phyloP scores from a whole-genome alignment of 2,797 vertebrate genomes.

The Pipistrellus pygmaeus region DNA sequence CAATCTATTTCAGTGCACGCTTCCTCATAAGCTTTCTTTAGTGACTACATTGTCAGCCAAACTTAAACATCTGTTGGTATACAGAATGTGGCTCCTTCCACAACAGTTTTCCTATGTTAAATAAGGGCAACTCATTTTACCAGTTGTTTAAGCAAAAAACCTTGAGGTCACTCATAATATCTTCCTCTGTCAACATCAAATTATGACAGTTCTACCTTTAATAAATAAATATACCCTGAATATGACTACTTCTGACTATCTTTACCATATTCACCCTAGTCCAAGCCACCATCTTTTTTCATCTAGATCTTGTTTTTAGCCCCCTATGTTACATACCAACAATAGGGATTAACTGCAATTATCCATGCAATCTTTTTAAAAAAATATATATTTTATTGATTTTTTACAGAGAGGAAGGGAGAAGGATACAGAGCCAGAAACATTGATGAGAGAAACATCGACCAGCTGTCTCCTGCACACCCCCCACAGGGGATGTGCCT shows the following conservation, averaged over 20 bases:
- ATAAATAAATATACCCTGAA: background rate
- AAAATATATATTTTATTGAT: too few relatives aligned
- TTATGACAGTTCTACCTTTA: slow-evolving; percentile 37
- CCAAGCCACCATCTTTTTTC: background rate
- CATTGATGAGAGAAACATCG: too few relatives aligned
- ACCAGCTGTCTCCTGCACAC: too few relatives aligned
- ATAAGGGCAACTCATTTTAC: background rate
- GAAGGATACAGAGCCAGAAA: too few relatives aligned
- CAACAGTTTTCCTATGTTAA: background rate
- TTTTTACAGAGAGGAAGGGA: too few relatives aligned
- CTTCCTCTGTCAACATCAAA: background rate
- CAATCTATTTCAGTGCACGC: background rate
- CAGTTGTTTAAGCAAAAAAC: slow-evolving; percentile 6
- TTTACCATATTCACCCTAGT: background rate
- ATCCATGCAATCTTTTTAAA: background rate
- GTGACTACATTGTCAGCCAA: slow-evolving; percentile 9
- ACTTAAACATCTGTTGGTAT: slow-evolving; percentile 1
- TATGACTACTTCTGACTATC: background rate
- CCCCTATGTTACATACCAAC: background rate
- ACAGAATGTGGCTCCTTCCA: slow-evolving; percentile 6
- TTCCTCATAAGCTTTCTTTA: slow-evolving; percentile 12
- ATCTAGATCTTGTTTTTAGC: slow-evolving; percentile 22
- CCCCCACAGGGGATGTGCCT: too few relatives aligned
- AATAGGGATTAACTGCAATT: background rate
- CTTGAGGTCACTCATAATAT: background rate